Conservation (phyloP, 2,888 invertebrate species). For the Caenorhabditis uteleia region DNA sequence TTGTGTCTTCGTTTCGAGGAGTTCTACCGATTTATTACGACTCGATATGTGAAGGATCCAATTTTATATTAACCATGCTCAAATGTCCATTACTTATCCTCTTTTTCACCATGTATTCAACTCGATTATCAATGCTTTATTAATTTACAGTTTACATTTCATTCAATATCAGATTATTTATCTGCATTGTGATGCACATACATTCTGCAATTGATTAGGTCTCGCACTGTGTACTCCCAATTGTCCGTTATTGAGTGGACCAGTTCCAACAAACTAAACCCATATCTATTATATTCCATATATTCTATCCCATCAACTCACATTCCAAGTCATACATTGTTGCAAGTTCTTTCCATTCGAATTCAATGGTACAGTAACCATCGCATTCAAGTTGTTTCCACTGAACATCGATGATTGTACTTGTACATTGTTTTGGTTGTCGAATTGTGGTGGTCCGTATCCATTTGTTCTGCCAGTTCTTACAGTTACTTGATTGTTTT, state of each 20-base stretch:
- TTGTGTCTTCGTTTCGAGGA: no score
- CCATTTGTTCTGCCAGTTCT: constrained; percentile 29
- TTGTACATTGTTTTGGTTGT: constrained; percentile 7
- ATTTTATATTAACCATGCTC: no score
- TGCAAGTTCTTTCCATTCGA: constrained; percentile 27
- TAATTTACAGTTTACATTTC: not conserved
- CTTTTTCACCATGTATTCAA: no score
- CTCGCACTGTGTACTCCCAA: constrained; percentile 14
- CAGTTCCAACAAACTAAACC: constrained; percentile 27
- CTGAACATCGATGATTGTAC: constrained; percentile 15
- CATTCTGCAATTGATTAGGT: constrained; percentile 26
- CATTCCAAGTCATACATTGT: constrained; percentile 40
- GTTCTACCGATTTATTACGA: no score
- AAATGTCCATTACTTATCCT: no score
- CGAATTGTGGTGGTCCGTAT: constrained; percentile 22
- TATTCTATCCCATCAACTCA: constrained; percentile 16
- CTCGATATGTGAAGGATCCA: no score
- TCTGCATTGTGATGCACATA: constrained; percentile 34
- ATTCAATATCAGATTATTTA: constrained; percentile 1
- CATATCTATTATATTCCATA: not conserved
- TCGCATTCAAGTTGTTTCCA: constrained; percentile 23
- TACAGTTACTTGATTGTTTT: constrained; percentile 17
- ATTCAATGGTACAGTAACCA: constrained; percentile 15
- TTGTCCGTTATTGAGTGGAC: constrained; percentile 19
- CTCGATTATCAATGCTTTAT: no score